phyloP scores from a whole-genome alignment of 2,797 vertebrate species.

The Myotis daubentonii region DNA sequence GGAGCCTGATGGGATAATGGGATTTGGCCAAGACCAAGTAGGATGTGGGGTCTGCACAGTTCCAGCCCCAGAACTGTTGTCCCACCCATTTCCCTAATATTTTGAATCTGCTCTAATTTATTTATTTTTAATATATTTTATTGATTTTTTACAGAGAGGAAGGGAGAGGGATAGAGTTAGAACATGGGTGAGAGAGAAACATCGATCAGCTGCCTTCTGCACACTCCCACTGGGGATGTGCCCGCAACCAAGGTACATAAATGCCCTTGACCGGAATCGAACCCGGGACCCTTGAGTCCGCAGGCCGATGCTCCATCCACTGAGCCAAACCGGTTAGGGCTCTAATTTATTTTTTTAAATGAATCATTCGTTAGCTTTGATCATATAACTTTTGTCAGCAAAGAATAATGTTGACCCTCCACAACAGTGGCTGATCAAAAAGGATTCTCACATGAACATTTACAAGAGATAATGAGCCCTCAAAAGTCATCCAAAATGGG shows the following conservation, averaged over 20 bases:
- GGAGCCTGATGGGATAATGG: accelerated
- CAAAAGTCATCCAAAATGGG: background rate
- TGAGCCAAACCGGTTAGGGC: too few relatives aligned
- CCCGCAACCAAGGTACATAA: too few relatives aligned
- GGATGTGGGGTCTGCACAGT: background rate
- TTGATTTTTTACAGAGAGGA: too few relatives aligned
- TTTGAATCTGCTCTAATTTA: background rate
- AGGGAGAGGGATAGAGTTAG: too few relatives aligned
- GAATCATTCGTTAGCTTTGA: background rate
- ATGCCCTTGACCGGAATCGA: too few relatives aligned
- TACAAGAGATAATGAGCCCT: background rate
- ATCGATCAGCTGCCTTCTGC: too few relatives aligned
- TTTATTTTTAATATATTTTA: background rate
- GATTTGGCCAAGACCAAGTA: background rate
- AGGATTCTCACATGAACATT: background rate
- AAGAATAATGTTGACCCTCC: background rate
- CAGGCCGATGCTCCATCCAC: too few relatives aligned
- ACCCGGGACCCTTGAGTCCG: too few relatives aligned
- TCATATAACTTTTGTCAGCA: background rate
- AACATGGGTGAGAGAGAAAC: too few relatives aligned
- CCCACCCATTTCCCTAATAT: background rate
- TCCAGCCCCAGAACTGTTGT: background rate
- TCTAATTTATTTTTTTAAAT: background rate
- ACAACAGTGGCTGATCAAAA: background rate
- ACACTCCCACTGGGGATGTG: too few relatives aligned